These are phyloP conservation scores for Centropristis striata DNA, from an alignment of 2,113 vertebrate species.

Conservation along the genomic window DNA sequence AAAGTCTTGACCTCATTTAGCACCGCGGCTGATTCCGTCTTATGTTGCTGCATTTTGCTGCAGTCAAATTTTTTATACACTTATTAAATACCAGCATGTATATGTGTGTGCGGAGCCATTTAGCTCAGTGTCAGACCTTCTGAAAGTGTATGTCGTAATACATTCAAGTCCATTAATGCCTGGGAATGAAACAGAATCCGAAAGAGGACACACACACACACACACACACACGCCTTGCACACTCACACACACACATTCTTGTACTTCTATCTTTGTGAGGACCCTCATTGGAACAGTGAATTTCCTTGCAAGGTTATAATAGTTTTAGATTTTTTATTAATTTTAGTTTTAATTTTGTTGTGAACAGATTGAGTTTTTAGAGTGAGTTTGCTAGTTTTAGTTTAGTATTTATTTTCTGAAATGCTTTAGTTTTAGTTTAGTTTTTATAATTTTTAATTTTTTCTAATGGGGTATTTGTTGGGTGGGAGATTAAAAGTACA, in stretches of 20 bases:
- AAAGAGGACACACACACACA: slow-evolving; percentile 51
- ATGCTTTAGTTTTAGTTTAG: no score
- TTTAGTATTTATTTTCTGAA: no score
- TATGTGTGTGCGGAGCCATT: slow-evolving; percentile 54
- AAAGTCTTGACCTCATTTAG: slow-evolving; percentile 44
- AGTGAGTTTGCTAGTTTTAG: no score
- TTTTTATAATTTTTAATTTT: no score
- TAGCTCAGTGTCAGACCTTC: slow-evolving; percentile 57
- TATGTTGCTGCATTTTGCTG: slow-evolving; percentile 24
- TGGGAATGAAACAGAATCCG: slow-evolving; percentile 54
- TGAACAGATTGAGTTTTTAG: no score
- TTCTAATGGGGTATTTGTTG: no score
- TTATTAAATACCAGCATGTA: slow-evolving; percentile 33
- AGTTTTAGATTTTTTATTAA: no score
- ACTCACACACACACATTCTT: slow-evolving; percentile 28
- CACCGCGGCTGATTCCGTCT: not conserved
- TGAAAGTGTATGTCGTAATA: slow-evolving; percentile 54
- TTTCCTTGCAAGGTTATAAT: no score
- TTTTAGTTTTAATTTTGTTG: no score
- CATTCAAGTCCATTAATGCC: slow-evolving; percentile 69
- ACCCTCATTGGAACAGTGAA: no score
- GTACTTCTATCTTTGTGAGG: no score
- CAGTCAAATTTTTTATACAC: slow-evolving; percentile 11
- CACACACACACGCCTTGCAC: slow-evolving; percentile 1
- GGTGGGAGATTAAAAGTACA: no score